Base-by-base conservation (phyloP, 2,888 invertebrate genomes). In the Julus scanicus region DNA sequence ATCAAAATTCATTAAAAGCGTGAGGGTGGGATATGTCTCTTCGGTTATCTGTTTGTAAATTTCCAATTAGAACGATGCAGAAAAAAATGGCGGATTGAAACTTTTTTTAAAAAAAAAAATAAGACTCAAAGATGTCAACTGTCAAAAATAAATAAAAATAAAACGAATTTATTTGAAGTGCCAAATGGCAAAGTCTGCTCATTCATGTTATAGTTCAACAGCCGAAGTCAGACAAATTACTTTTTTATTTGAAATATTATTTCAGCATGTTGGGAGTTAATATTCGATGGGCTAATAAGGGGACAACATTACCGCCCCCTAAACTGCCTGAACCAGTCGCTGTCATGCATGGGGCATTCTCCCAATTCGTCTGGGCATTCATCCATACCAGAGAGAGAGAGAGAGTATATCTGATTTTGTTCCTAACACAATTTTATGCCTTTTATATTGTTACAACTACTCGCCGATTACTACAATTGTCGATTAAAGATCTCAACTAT, bases 91-190 rank as follows among this genome's bases (percentile, higher is more conserved):
- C 57, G 20, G 6, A 20, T 63, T 29, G 63, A 63, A 63, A 63
- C 17, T 4, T 63, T 20, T 20, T 29, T 29, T 29, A 29, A 29
- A 29, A 29, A 29, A 29, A 29, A 29, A n/a, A 20, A 9, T 63
- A 63, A n/a, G 20, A 63, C 63, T 63, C n/a, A 17, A 20, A 63
- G 63, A 63, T 20, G 63, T 63, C 63, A 63, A 63, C 63, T 71
- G 71, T 71, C 29, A 29, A 71, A 71, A 71, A 29, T 71, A 71
- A 71, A 71, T 71, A 71, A 71, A 71, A 71, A 71, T 71, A n/a
- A 29, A 71, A 71, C 71, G 71, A 71, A 29, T 71, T 71, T 71
- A 71, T 71, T 71, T 71, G 29, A 71, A 71, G 71, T 71, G 71
- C 29, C 11, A 71, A 71, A 71, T 53, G n/a, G 29, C 71, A 71